Evolutionary conservation across 64 coral and sea anemone genomes (phyloP), one percentile per base, ranked within the genome.

Genomic region (Cladopsammia gracilis): DNA sequence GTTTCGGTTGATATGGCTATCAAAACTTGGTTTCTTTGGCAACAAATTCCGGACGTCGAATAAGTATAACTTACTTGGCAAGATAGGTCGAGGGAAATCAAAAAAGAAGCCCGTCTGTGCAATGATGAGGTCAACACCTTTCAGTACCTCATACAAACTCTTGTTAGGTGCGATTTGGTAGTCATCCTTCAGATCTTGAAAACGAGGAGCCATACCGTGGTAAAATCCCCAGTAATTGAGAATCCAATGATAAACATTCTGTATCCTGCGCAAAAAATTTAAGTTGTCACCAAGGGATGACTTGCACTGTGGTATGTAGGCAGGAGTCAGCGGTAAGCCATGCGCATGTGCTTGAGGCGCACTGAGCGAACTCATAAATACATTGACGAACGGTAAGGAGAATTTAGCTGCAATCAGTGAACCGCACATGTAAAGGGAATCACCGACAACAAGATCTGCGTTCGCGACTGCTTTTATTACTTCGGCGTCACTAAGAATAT

Each of bases 341-440:
- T 53, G 56, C n/a, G 19, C 20, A 25, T 54, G 50, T 19, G 50
- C 75, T 24, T n/a, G 25, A 54, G 19, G 19, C 0, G 75, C 3
- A 48, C 75, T 77, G 20, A 77, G 75, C 10, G 75, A 54, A 2
- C 3, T 77, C 24, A 57, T 60, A 8, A 43, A 45, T 45, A 91
- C 47, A 18, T 7, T 54, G 23, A 91, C 78, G 43, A 82, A 59
- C 5, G 89, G 89, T 26, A 91, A 23, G 4, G 43, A 62, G 46
- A 91, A 74, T 66, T 70, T 82, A 51, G 70, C 89, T 10, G 89
- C 89, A 13, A 83, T 62, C 9, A 91, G 66, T 15, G 48, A 60
- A 4, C 53, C 57, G 19, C 89, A 91, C 26, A 48, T 64, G 25
- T 83, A 83, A 15, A 73, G 10, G n/a, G 78, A 58, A 73, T 91